Evolutionary conservation across 1,140 invertebrate species (phyloP), one percentile per base, ranked within the genome.

Genomic region (Trachymyrmex cornetzi): DNA sequence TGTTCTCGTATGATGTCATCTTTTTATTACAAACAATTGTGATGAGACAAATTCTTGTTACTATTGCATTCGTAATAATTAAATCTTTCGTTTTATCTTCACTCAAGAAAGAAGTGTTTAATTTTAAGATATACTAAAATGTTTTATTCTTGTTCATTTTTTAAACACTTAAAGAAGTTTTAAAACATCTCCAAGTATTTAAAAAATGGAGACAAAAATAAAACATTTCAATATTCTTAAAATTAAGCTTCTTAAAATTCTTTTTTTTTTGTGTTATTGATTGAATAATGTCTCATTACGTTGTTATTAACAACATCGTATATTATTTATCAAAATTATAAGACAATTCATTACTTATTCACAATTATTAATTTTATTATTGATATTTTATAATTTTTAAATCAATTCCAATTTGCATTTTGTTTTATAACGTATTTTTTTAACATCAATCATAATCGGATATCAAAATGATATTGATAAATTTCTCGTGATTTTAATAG

Each of bases 1-100:
- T 53, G 24, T 22, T 67, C 53, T 53, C 16, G 64, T 16, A n/a
- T 77, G 16, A 71, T 24, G 30, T 57, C 48, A 81, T 22, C 11
- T 71, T 81, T 27, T 44, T 7, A 81, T 71, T 80, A 71, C 48
- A 80, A 67, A 66, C 59, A 79, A 53, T 22, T 59, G n/a, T 12
- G 4, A 50, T 50, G 38, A 44, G 9, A 44, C 38, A 44, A 44
- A 66, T 3, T 44, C 3, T 34, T 11, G 3, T 9, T 27, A 59
- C 6, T 34, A n/a, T 12, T 53, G 7, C 57, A 2, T 44, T 7
- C 3, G 27, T 24, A 63, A 44, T 63, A 48, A 48, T 48, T 63
- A 77, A 75, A 14, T 64, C 22, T n/a, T 48, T 44, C 7, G 27
- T 63, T 44, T 77, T 14, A 48, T 6, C 30, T 14, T 77, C 38